A percentile compares a stretch with the other conserved stretches of the same genome.
phyloP scores from a whole-genome alignment of 2,888 invertebrate species.

The Apamea monoglypha region DNA sequence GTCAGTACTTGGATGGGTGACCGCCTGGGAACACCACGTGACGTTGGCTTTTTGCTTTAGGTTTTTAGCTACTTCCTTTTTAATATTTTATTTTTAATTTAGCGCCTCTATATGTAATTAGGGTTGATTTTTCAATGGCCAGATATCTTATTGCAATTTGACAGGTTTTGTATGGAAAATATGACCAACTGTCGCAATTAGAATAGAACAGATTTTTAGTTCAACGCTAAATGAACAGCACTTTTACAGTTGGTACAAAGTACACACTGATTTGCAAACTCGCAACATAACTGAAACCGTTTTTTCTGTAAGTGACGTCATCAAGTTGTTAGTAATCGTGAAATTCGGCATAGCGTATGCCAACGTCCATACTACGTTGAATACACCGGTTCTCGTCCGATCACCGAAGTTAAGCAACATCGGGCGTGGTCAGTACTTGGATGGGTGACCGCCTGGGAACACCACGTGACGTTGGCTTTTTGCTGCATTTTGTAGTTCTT shows the following conservation, averaged over 20 bases:
- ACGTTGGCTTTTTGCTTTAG: constrained; percentile 12
- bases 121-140: too few relatives aligned
- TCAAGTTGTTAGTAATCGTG: background rate
- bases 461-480: constrained; percentile 84
- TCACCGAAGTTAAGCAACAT: constrained; percentile 89
- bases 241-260: constrained; percentile 2
- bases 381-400: constrained; percentile 88
- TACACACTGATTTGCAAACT: constrained; percentile 6
- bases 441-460: constrained; percentile 88
- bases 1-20: constrained; percentile 87
- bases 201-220: background rate
- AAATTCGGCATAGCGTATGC: background rate
- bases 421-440: constrained; percentile 88
- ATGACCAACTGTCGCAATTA: too few relatives aligned
- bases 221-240: background rate
- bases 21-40: constrained; percentile 81
- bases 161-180: too few relatives aligned
- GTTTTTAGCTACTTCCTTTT: too few relatives aligned
- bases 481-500: background rate
- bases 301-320: constrained; percentile 4
- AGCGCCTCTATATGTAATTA: too few relatives aligned
- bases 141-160: too few relatives aligned
- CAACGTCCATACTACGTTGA: constrained; percentile 86
- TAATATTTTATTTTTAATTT: too few relatives aligned
- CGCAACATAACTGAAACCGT: background rate